Evolutionary conservation across 2,888 invertebrate genomes (phyloP).

Genomic region (Eupithecia vulgata): DNA sequence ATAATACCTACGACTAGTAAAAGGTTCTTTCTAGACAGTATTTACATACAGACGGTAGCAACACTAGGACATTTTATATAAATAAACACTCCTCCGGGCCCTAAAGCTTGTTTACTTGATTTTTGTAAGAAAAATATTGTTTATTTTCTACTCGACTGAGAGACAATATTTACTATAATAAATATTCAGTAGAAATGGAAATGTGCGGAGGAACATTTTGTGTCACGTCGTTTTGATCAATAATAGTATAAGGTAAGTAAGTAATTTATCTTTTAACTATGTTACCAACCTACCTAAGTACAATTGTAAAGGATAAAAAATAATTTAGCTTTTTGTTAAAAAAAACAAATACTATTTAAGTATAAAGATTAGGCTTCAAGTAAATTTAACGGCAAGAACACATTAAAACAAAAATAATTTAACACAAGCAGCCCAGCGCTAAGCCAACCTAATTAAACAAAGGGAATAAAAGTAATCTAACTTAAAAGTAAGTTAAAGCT

Average conservation of each 20-base stretch:
- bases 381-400: constrained; percentile 4
- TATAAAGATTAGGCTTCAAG: background rate
- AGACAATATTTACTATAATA: background rate
- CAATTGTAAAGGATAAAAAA: no score
- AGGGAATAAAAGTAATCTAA: constrained; percentile 17
- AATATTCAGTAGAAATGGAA: background rate
- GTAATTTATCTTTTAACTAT: no score
- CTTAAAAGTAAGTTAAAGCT: constrained; percentile 15
- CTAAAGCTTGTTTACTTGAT: constrained; percentile 20
- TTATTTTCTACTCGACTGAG: constrained; percentile 7
- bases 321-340: background rate
- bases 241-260: no score
- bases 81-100: constrained; percentile 15
- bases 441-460: constrained; percentile 21
- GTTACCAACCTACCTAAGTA: no score
- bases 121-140: constrained; percentile 5
- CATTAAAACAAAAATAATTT: constrained; percentile 10
- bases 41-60: background rate
- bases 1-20: background rate
- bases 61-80: background rate
- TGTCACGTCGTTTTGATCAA: no score
- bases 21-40: background rate
- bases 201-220: background rate
- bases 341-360: no score
- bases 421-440: background rate